Base-by-base conservation (phyloP, 2,888 invertebrate species). In the Panzeria rudis region DNA sequence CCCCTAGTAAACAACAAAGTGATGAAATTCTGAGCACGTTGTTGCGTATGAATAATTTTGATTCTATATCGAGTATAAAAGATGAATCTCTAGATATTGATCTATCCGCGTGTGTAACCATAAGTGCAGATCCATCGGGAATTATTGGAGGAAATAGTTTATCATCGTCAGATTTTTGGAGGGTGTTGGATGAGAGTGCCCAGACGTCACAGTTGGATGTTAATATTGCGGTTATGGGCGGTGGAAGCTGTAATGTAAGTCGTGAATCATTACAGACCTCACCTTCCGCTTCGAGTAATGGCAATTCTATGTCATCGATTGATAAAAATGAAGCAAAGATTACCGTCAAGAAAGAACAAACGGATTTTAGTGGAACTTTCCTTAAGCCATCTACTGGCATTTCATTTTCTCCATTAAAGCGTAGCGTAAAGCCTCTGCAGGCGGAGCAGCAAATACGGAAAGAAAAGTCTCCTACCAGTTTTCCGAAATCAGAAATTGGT, bases 71-170 rank as follows among this genome's bases (percentile, higher is more conserved):
- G 61, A 92, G 91, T 86, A 92, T 92, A 23, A 92, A 92, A 86
- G 92, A 92, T 76, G 92, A 92, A 82, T 92, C 92, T 59, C 86
- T 92, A 83, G 92, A 92, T 86, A 92, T 92, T 79, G 91, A 92
- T 89, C 86, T 91, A 72, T 92, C 92, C 54, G 92, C 92, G 32
- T 92, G 92, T 80, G 92, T 92, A 29, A 92, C 92, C 2, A 92
- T 92, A 62, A 90, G 89, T 68, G 82, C 87, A 7, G 89, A 89
- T 80, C 90, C 92, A 0, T 88, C 91, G 0, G 91, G 90, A 41
- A 89, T 91, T 23, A 87, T 91, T 50, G 90, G 89, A 32, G 90
- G 91, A 3, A 92, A 91, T 78, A 92, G 92, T 47, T 87, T 92
- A 0, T 92, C 92, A 0, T 91, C 92, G 0, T 90, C 91, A 1